Evolutionary conservation across 2,888 invertebrate species (phyloP).

Genomic region (Nephrotoma appendiculata): DNA sequence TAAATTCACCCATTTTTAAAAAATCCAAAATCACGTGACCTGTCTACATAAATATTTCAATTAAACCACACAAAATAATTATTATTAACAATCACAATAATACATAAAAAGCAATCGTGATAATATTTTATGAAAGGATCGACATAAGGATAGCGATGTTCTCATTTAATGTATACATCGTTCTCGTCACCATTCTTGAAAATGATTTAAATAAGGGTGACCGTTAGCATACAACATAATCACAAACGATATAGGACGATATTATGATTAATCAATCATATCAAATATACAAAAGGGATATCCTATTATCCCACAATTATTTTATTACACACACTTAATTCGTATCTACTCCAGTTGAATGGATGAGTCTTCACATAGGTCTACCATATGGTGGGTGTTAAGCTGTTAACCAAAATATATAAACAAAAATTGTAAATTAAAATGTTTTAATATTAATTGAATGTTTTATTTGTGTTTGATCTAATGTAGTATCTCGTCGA

Average conservation of each 20-base stretch:
- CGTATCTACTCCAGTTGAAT: background rate
- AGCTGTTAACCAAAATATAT: background rate
- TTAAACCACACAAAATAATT: background rate
- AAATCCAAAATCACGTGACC: background rate
- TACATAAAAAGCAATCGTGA: background rate
- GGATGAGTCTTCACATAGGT: background rate
- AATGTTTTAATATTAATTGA: background rate
- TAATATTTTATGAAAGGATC: background rate
- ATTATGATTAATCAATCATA: background rate
- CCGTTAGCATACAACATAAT: background rate
- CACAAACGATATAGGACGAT: background rate
- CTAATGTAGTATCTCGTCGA: constrained; percentile 58
- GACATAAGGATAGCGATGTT: background rate
- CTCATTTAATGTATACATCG: background rate
- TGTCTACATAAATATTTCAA: background rate
- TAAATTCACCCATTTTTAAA: background rate
- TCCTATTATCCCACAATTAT: constrained; percentile 5
- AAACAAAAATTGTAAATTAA: background rate
- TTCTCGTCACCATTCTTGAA: too few relatives aligned
- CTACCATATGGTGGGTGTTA: constrained; percentile 2
- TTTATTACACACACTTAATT: constrained; percentile 1
- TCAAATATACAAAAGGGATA: background rate
- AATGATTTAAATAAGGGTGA: background rate
- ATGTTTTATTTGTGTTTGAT: background rate
- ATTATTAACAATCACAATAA: background rate